Evolutionary conservation across 2,797 vertebrate species (phyloP).

Genomic region (Acipenser oxyrinchus): DNA sequence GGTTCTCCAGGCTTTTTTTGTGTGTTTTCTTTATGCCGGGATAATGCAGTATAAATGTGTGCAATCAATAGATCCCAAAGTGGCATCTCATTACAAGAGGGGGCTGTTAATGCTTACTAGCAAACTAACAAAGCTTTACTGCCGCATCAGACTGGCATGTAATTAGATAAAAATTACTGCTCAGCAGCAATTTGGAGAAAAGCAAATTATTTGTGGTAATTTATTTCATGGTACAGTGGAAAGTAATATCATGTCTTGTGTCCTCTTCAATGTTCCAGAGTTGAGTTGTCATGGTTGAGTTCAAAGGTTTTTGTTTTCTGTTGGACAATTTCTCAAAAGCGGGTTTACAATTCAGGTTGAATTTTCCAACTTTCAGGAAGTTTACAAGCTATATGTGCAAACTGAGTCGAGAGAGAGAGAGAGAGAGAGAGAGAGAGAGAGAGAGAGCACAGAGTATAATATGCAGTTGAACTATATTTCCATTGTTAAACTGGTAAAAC

Average conservation of each 20-base stretch:
- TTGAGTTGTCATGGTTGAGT: neutral
- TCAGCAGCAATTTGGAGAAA: neutral
- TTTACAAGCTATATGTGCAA: too few species aligned
- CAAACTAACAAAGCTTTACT: slow-evolving; percentile 22
- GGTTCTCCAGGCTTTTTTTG: slow-evolving; percentile 22
- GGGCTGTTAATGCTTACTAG: slow-evolving; percentile 19
- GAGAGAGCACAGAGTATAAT: too few species aligned
- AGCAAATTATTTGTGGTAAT: neutral
- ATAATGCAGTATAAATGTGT: slow-evolving; percentile 34
- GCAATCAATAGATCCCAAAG: slow-evolving; percentile 31
- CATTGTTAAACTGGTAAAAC: too few species aligned
- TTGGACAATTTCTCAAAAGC: too few species aligned
- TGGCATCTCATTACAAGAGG: slow-evolving; percentile 17
- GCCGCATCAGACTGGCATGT: slow-evolving; percentile 29
- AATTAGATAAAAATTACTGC: slow-evolving; percentile 23
- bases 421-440: too few species aligned
- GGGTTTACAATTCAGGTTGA: too few species aligned
- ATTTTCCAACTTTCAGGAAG: too few species aligned
- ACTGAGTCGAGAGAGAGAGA: too few species aligned
- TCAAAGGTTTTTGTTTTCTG: too few species aligned
- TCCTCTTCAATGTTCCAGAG: neutral
- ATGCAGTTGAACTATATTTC: too few species aligned
- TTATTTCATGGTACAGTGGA: neutral
- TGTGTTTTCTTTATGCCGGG: slow-evolving; percentile 26
- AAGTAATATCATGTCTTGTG: neutral